These are phyloP conservation scores for Zosterops borbonicus DNA, from an alignment of 2,113 vertebrate genomes.

Conservation along the genomic window DNA sequence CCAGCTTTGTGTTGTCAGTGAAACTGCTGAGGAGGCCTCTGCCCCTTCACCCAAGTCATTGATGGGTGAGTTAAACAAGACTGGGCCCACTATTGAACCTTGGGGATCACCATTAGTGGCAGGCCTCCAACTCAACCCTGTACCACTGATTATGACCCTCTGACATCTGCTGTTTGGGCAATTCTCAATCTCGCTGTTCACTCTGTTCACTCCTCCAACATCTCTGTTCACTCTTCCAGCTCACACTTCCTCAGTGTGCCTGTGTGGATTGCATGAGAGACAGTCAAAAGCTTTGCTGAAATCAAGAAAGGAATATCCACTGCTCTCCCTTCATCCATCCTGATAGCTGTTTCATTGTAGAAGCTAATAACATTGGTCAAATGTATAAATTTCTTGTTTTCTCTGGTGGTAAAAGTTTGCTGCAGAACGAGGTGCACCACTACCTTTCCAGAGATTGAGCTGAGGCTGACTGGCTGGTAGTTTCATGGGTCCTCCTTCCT, in stretches of 20 bases:
- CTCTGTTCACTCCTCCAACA: not conserved
- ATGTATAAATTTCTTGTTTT: not conserved
- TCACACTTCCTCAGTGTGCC: not conserved
- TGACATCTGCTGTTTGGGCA: not conserved
- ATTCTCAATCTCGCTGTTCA: not conserved
- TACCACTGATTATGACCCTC: not conserved
- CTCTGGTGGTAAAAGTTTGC: not conserved
- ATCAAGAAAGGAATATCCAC: not conserved
- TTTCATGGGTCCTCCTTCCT: not conserved
- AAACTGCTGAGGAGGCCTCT: not conserved
- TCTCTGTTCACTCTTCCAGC: not conserved
- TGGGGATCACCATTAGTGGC: accelerated
- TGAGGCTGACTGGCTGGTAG: not conserved
- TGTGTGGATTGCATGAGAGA: not conserved
- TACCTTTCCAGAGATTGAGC: not conserved
- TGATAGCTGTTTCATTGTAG: not conserved
- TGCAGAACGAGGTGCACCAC: not conserved
- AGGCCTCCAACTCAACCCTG: not conserved
- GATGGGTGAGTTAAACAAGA: not conserved
- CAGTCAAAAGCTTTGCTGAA: too few relatives aligned
- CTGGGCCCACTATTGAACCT: not conserved
- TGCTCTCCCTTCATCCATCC: not conserved
- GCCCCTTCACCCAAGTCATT: not conserved
- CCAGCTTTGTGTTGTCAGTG: not conserved
- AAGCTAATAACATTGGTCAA: not conserved